Evolutionary conservation across 2,797 vertebrate genomes (phyloP), one percentile per base, ranked within the genome.

Genomic region (Eremophila alpestris): DNA sequence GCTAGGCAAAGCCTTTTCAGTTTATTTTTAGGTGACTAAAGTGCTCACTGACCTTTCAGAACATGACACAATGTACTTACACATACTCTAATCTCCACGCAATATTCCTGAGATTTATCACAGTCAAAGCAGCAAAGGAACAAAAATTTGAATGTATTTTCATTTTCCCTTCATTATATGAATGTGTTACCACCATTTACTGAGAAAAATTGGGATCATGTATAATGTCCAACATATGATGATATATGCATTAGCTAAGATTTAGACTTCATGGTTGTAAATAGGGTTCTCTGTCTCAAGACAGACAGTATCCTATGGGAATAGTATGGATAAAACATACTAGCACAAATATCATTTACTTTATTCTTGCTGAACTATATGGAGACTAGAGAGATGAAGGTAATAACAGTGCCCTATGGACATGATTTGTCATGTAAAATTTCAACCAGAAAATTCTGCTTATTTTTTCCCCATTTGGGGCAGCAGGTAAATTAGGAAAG

Each of bases 11-110:
- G 45, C 26, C 40, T 94, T 93, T 55, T 23, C 52, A 67, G 45
- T 80, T 89, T 77, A 94, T 87, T 93, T 92, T 94, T 92, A 89
- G 63, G 45, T 49, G 48, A 70, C 71, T 85, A 4, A 91, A 87
- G 75, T 38, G 36, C 64, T 85, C 29, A 27, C 20, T 74, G 76
- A 67, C 2, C 4, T 83, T 94, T 87, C 52, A 74, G 40, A 95
- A 91, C 34, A 56, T 7, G 32, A 69, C 14, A 52, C 8, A 45
- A 80, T 87, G 26, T 46, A 87, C 63, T 91, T 82, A 49, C 1
- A 63, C 0, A 2, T 41, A 48, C n/a, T 80, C 24, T 69, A 85
- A 87, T 13, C 45, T 43, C 56, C 75, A 67, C 24, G 51, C 40
- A 80, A 74, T 30, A 49, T 46, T 91, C 34, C 21, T 63, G 41